Evolutionary conservation across 2,113 vertebrate species (phyloP), one percentile per base, ranked within the genome.

Genomic region (Daphoenositta chrysoptera): DNA sequence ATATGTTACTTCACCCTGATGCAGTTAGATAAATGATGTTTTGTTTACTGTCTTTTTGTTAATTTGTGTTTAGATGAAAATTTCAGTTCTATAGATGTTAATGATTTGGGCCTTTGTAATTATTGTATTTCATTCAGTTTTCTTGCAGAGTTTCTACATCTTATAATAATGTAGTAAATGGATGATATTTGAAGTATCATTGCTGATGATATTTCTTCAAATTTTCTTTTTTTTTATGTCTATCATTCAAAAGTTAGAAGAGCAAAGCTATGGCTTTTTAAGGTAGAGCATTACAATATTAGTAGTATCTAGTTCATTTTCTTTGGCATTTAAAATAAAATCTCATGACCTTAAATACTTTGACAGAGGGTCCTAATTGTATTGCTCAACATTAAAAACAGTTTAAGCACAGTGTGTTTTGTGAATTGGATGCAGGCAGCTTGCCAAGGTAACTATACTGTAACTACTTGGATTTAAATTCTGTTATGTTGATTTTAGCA

Each of bases 331-430:
- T 84, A 75, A 94, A 95, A 83, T 79, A 95, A 93, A 96, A 97
- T 95, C 96, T 96, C 95, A 96, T 96, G 92, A 96, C 95, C 96
- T 96, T 63, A 90, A 96, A 89, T 96, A 88, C 80, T 95, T 95
- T 72, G 86, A 91, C 53, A 57, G 89, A 96, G 65, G 69, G 65
- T 89, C 64, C 65, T 89, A 89, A 89, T n/a, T 79, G 53, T 66
- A 82, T 82, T 96, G 94, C 95, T 86, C 90, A 93, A 92, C 81
- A 93, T 93, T 96, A 93, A 92, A 96, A 95, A 71, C 77, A 93
- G 88, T 93, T 96, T 87, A 89, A 96, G 69, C 82, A 54, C 45
- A 94, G 37, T 70, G 24, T 93, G 85, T 92, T 95, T 93, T 95
- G 80, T 96, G 79, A 95, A 95, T 95, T 94, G 76, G 80, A 82